A percentile compares a stretch with the other conserved stretches of the same genome.
Conservation (phyloP, 1,140 invertebrate species). For the Melanaphis sacchari region DNA sequence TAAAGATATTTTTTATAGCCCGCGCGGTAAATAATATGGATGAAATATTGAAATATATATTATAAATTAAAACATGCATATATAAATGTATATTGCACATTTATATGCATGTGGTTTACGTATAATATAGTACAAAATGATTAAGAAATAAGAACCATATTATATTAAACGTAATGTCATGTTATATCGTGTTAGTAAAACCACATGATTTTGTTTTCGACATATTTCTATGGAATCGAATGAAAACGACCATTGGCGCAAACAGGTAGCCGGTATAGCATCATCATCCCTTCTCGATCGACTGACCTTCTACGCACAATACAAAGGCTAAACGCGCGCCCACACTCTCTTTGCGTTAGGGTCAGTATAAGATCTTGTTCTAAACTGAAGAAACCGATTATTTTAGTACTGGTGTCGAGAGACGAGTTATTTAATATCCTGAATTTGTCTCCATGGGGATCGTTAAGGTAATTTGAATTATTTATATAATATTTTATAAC, state of each 20-base stretch:
- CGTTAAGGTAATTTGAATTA: neutral
- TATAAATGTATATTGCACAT: too few species aligned
- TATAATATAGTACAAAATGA: too few species aligned
- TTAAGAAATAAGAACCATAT: neutral
- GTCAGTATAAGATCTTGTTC: neutral
- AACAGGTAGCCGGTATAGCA: neutral
- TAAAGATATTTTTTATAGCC: too few species aligned
- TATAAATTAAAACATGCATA: too few species aligned
- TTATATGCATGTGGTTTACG: too few species aligned
- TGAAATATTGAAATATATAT: too few species aligned
- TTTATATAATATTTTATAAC: neutral
- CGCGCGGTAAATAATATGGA: too few species aligned
- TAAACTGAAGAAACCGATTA: neutral
- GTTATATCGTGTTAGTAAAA: neutral
- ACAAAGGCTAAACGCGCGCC: neutral
- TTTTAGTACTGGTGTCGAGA: neutral
- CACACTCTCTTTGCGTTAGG: neutral
- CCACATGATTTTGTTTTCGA: neutral
- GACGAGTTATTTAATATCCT: neutral
- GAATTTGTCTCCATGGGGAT: neutral
- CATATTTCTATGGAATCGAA: neutral
- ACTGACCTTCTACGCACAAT: conserved; percentile 16
- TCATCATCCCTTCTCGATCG: neutral
- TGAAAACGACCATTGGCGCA: conserved; percentile 1
- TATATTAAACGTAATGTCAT: neutral